phyloP scores from a whole-genome alignment of 2,113 vertebrate species.

The Plecturocebus donacophilus region DNA sequence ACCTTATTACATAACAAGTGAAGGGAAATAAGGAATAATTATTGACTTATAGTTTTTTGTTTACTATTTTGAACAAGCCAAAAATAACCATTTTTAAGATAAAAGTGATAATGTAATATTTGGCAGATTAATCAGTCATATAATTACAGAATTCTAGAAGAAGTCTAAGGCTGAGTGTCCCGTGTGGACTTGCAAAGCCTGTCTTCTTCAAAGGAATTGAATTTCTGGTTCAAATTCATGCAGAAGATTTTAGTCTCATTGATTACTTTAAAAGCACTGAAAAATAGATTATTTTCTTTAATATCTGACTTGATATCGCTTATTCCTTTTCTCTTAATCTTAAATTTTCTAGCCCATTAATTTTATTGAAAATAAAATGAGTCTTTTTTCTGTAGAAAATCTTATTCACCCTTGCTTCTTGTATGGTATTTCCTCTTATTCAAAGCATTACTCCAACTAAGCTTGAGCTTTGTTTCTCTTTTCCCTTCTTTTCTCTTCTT shows the following conservation, averaged over 20 bases:
- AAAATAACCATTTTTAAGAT: background rate
- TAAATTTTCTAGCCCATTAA: background rate
- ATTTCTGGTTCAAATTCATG: background rate
- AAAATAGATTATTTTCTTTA: background rate
- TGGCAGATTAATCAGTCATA: background rate
- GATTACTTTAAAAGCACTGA: background rate
- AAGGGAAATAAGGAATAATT: background rate
- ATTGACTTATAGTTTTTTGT: background rate
- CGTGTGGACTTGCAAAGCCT: background rate
- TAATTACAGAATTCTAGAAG: background rate
- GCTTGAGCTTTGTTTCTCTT: background rate
- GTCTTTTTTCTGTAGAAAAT: background rate
- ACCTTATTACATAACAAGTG: background rate
- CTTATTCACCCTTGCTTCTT: background rate
- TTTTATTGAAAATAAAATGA: slow-evolving; percentile 17
- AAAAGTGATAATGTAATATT: background rate
- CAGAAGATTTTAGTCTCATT: background rate
- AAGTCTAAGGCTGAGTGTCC: background rate
- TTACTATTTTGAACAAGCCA: background rate
- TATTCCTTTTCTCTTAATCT: background rate
- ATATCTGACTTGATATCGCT: background rate
- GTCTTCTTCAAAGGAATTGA: background rate
- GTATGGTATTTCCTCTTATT: background rate
- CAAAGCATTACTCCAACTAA: background rate
- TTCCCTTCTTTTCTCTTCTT: background rate